These are phyloP conservation scores for Fragum whitleyi DNA, from an alignment of 2,888 invertebrate species.

Conservation along the genomic window DNA sequence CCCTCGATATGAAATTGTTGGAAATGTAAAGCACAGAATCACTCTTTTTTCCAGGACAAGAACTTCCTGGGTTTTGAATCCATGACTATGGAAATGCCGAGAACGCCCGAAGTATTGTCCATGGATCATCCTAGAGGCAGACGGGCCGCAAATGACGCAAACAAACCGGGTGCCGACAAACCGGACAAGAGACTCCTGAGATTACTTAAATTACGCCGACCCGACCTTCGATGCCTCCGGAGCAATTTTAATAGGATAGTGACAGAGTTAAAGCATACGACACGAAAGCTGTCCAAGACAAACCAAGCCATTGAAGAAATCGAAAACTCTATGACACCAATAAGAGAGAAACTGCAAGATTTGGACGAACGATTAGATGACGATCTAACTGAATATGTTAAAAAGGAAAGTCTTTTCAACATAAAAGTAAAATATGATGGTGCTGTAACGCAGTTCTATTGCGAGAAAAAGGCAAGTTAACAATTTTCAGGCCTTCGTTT, in stretches of 20 bases:
- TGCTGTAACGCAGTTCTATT: neutral
- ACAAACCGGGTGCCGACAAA: neutral
- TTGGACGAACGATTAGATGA: neutral
- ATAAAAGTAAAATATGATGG: neutral
- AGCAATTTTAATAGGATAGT: neutral
- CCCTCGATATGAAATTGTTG: no score
- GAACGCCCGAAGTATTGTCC: neutral
- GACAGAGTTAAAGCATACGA: neutral
- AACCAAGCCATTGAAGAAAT: neutral
- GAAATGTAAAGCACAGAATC: no score
- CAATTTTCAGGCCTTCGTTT: no score
- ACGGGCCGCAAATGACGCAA: neutral
- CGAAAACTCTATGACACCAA: neutral
- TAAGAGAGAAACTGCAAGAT: neutral
- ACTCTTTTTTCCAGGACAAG: neutral
- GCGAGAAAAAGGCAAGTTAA: neutral
- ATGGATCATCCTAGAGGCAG: neutral
- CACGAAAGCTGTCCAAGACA: neutral
- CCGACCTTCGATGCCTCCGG: neutral
- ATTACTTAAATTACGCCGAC: neutral
- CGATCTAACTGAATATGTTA: neutral
- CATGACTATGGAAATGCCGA: neutral
- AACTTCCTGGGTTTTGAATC: neutral
- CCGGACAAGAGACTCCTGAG: neutral
- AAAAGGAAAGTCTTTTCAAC: neutral